Percentiles rank a stretch among this genome's conserved stretches.
phyloP scores from a whole-genome alignment of 2,797 vertebrate genomes.

The Jordanella pulchra region DNA sequence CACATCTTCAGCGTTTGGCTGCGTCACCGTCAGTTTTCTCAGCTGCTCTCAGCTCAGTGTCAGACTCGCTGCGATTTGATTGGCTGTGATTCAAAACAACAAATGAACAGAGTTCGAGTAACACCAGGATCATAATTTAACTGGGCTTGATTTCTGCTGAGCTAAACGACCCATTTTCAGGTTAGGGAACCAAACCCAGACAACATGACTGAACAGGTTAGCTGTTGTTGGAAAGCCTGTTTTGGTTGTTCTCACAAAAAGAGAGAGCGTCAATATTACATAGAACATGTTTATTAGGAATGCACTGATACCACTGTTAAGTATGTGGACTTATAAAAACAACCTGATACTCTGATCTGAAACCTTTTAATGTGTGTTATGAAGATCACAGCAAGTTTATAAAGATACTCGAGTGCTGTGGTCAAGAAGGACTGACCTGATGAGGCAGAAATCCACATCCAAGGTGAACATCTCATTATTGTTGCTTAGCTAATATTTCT shows the following conservation, averaged over 20 bases:
- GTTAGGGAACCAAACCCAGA: background rate
- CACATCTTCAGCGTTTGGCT: constrained; percentile 16
- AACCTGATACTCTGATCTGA: no score
- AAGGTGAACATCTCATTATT: no score
- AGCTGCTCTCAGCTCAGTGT: constrained; percentile 29
- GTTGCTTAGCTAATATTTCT: no score
- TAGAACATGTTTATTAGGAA: background rate
- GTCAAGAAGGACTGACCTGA: no score
- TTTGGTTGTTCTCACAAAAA: background rate
- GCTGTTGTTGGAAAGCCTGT: background rate
- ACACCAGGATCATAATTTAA: constrained; percentile 9
- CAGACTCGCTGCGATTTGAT: constrained; percentile 7
- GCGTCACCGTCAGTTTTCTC: constrained; percentile 37
- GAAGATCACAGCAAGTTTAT: no score
- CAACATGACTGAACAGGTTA: background rate
- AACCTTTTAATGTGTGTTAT: no score
- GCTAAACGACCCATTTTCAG: background rate
- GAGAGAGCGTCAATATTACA: background rate
- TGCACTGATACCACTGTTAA: no score
- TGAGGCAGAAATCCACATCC: no score
- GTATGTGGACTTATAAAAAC: no score
- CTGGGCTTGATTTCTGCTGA: background rate
- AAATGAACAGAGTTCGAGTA: constrained; percentile 15
- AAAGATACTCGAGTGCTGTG: no score
- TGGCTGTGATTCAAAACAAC: constrained; percentile 26